Percentiles rank a stretch among this genome's conserved stretches.
Evolutionary conservation across 2,797 vertebrate genomes (phyloP).

Genomic region (Erithacus rubecula): DNA sequence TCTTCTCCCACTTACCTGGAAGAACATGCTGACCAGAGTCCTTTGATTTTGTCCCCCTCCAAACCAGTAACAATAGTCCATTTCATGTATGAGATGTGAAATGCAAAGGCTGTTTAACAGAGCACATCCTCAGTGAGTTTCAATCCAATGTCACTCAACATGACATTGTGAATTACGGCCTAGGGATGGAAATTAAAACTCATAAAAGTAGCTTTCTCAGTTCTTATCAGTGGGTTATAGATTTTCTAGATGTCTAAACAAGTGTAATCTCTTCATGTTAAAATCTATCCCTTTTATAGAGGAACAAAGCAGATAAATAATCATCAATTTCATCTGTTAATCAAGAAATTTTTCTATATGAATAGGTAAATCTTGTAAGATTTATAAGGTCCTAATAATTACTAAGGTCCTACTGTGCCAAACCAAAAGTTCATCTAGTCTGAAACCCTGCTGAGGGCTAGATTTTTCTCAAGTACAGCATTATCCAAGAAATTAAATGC

Average conservation of each 20-base stretch:
- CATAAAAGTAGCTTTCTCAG: not conserved
- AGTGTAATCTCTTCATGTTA: not conserved
- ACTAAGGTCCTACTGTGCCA: not conserved
- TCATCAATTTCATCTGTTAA: not conserved
- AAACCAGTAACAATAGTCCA: not conserved
- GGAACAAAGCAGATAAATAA: not conserved
- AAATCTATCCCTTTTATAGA: not conserved
- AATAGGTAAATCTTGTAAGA: not conserved
- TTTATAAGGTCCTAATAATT: too few relatives aligned
- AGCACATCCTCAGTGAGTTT: not conserved
- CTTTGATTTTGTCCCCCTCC: not conserved
- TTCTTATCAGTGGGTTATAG: not conserved
- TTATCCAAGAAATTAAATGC: not conserved
- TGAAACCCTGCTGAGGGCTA: not conserved
- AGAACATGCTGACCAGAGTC: not conserved
- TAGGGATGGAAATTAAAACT: not conserved
- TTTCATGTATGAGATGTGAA: not conserved
- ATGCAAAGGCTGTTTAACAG: not conserved
- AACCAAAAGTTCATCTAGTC: not conserved
- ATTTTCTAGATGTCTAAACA: not conserved
- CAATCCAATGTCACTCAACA: not conserved
- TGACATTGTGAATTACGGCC: not conserved
- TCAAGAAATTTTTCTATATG: not conserved
- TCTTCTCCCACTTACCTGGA: not conserved
- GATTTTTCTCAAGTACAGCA: not conserved